These are phyloP conservation scores for Globodera rostochiensis DNA, from an alignment of 1,140 invertebrate genomes.

Conservation along the genomic window DNA sequence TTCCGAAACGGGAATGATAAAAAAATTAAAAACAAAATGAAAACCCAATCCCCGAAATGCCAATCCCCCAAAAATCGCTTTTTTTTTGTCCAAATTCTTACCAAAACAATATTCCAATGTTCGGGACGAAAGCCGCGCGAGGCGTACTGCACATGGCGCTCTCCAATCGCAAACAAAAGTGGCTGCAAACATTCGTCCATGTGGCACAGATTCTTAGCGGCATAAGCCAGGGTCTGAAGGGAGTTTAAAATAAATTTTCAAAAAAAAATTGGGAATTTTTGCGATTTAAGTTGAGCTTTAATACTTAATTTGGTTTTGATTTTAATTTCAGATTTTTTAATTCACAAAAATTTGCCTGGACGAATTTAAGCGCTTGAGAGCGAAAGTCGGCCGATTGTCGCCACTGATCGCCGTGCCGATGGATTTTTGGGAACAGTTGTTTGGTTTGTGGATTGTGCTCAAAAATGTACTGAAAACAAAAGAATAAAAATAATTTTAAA, in stretches of 20 bases:
- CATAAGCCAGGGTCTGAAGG: slow-evolving; percentile 58
- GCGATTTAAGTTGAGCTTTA: neutral
- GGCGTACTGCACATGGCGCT: slow-evolving; percentile 60
- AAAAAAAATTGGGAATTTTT: slow-evolving; percentile 23
- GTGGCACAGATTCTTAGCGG: slow-evolving; percentile 65
- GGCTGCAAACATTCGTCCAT: slow-evolving; percentile 56
- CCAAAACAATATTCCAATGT: slow-evolving; percentile 63
- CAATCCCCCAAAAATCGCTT: neutral
- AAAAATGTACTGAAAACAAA: slow-evolving; percentile 56
- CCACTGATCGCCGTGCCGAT: slow-evolving; percentile 57
- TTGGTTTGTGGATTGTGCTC: slow-evolving; percentile 61
- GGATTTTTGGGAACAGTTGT: slow-evolving; percentile 58
- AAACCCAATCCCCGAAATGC: neutral
- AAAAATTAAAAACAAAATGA: neutral
- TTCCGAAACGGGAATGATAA: neutral
- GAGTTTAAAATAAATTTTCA: slow-evolving; percentile 12
- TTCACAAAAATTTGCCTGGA: slow-evolving; percentile 46
- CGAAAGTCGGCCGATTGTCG: slow-evolving; percentile 57
- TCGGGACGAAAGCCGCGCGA: slow-evolving; percentile 62
- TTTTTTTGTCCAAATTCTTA: slow-evolving; percentile 20
- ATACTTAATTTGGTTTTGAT: too few species aligned
- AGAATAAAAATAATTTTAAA: slow-evolving; percentile 23
- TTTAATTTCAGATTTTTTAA: too few species aligned
- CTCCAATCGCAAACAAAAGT: slow-evolving; percentile 52
- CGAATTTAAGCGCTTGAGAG: slow-evolving; percentile 60